These are phyloP conservation scores for Elanoides forficatus DNA, from an alignment of 2,113 vertebrate species.

Conservation along the genomic window DNA sequence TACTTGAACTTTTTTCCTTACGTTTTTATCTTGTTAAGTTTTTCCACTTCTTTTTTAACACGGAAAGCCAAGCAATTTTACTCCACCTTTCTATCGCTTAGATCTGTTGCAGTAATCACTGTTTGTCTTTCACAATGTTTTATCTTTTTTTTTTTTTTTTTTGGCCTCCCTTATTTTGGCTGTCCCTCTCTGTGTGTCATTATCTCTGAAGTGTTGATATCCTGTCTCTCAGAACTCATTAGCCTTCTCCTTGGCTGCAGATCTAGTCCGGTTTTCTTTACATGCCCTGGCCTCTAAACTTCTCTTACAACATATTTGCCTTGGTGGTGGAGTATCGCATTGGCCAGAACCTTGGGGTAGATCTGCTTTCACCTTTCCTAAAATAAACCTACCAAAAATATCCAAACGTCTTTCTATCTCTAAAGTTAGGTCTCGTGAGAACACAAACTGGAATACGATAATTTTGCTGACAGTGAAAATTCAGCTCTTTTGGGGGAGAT, in stretches of 20 bases:
- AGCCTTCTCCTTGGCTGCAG: neutral
- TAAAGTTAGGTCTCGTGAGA: neutral
- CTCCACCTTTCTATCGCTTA: neutral
- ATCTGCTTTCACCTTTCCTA: neutral
- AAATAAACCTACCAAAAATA: neutral
- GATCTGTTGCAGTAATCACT: neutral
- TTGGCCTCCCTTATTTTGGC: neutral
- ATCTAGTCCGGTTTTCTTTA: neutral
- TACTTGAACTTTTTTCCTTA: neutral
- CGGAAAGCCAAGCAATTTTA: neutral
- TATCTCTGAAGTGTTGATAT: neutral
- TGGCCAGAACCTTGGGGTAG: neutral
- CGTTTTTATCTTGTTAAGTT: neutral
- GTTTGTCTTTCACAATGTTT: neutral
- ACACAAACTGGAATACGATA: neutral
- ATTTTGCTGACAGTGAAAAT: neutral
- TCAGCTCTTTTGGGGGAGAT: neutral
- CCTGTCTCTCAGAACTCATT: neutral
- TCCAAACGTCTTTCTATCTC: neutral
- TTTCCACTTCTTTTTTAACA: neutral
- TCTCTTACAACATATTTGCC: neutral
- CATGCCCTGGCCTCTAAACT: neutral
- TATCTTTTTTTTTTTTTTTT: neutral
- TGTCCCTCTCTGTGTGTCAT: neutral
- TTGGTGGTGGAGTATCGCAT: neutral